phyloP scores from a whole-genome alignment of 2,797 vertebrate species.

The Microchirus variegatus region DNA sequence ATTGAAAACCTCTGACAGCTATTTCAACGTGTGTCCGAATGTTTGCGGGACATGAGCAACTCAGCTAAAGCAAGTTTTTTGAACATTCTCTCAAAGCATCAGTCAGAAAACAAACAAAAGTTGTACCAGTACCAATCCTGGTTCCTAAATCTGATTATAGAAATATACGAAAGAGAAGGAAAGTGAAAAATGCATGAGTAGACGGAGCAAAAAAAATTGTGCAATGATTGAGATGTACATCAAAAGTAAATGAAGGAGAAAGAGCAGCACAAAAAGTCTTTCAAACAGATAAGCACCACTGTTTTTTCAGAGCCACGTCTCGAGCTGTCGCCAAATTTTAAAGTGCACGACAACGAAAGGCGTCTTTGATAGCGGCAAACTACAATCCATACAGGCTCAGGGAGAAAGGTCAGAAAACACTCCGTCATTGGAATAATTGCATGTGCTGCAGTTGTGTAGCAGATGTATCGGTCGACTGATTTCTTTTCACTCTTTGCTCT shows the following conservation, averaged over 20 bases:
- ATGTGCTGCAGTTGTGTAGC: slow-evolving; percentile 71
- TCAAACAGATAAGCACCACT: slow-evolving; percentile 57
- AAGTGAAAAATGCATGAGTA: slow-evolving; percentile 14
- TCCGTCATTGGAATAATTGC: slow-evolving; percentile 81
- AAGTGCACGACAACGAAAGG: slow-evolving; percentile 67
- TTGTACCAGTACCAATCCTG: no score
- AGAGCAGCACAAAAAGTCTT: slow-evolving; percentile 49
- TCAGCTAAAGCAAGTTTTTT: slow-evolving; percentile 83
- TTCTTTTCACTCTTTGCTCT: slow-evolving; percentile 82
- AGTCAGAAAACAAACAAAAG: slow-evolving; percentile 69
- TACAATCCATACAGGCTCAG: slow-evolving; percentile 52
- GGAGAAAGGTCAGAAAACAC: slow-evolving; percentile 79
- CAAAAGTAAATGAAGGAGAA: slow-evolving; percentile 37
- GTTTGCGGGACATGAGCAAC: slow-evolving; percentile 38
- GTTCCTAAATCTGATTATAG: no score
- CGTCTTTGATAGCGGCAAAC: slow-evolving; percentile 46
- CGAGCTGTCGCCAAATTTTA: slow-evolving; percentile 45
- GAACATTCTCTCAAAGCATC: slow-evolving; percentile 84
- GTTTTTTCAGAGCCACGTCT: slow-evolving; percentile 44
- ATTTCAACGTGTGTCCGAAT: slow-evolving; percentile 30
- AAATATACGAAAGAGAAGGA: background rate
- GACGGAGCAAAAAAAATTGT: slow-evolving; percentile 51
- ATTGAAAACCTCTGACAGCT: slow-evolving; percentile 29
- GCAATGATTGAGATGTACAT: slow-evolving; percentile 38
- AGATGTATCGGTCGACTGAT: slow-evolving; percentile 67